Base-by-base conservation (phyloP, 2,888 invertebrate species). In the Octonoba sinensis region DNA sequence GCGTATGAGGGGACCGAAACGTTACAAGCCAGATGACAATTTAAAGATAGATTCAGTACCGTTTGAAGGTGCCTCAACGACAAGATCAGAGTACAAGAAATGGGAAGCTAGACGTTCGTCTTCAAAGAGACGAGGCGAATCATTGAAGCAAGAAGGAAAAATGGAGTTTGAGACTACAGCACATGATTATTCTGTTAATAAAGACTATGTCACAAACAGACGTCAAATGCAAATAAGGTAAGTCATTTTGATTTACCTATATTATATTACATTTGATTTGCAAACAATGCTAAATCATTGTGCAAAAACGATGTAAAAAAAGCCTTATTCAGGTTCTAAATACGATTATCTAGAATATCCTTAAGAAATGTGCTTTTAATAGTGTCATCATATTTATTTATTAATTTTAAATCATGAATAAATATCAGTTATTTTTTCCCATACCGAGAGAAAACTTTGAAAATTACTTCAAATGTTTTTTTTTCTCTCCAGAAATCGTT, bases 141-240 rank as follows among this genome's bases (percentile, higher is more conserved):
- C 83, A 16, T 65, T 85, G 20, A 82, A 65, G 47, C 79, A 82
- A 15, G 85, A 85, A 60, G 85, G 85, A 2, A 54, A 51, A 24
- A 84, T 85, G 85, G 74, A 79, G 16, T 76, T 85, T 57, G 57
- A 77, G 22, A 84, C 83, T 13, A 83, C 83, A 24, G 57, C 83
- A 13, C 66, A 71, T 22, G 79, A 79, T 62, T 72, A 83, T 67
- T 79, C 76, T 1, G 18, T 56, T 1, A 20, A 18, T 2, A 47
- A 24, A 15, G 65, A 70, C 18, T 74, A 65, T 51, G 46, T 69
- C 20, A 27, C 46, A 8, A 56, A 54, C n/a, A 60, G 79, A 56
- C 69, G 56, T 1, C 24, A 54, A 0, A 57, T 51, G n/a, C 67
- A 73, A 56, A 27, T 73, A 27, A 73, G 64, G 79, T 81, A 69